These are phyloP conservation scores for Galleria mellonella DNA, from an alignment of 1,140 invertebrate species.

Conservation along the genomic window DNA sequence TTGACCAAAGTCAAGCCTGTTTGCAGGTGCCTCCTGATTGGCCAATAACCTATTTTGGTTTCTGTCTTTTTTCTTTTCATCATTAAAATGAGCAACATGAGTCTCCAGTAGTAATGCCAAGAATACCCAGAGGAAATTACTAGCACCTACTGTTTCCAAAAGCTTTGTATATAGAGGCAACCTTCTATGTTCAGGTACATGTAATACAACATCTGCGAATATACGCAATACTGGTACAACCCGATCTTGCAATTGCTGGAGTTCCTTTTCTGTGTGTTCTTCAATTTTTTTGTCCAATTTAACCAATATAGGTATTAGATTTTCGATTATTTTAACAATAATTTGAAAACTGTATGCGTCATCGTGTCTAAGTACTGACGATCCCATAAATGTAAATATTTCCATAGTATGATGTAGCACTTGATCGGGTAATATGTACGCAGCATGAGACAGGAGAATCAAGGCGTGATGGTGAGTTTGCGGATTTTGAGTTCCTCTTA, in stretches of 20 bases:
- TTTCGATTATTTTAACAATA: constrained; percentile 92
- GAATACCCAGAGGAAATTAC: constrained; percentile 86
- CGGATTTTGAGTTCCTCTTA: constrained; percentile 91
- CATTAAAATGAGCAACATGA: constrained; percentile 75
- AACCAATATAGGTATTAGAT: constrained; percentile 90
- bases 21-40: constrained; percentile 60
- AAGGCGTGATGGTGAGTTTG: constrained; percentile 96
- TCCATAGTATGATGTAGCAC: constrained; percentile 94
- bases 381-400: constrained; percentile 97
- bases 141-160: constrained; percentile 80
- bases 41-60: constrained; percentile 39
- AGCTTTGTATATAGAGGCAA: constrained; percentile 87
- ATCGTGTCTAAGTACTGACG: constrained; percentile 91
- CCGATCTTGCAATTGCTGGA: constrained; percentile 59
- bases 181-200: constrained; percentile 92
- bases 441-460: constrained; percentile 85
- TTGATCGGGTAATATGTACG: constrained; percentile 84
- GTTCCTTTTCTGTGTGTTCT: constrained; percentile 64
- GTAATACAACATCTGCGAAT: constrained; percentile 90
- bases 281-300: constrained; percentile 65
- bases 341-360: constrained; percentile 96
- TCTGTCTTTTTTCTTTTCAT: constrained; percentile 52
- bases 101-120: constrained; percentile 82
- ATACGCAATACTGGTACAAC: constrained; percentile 86
- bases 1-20: constrained; percentile 82